These are phyloP conservation scores for Hydropotes inermis DNA, from an alignment of 2,113 vertebrate species.

Conservation along the genomic window DNA sequence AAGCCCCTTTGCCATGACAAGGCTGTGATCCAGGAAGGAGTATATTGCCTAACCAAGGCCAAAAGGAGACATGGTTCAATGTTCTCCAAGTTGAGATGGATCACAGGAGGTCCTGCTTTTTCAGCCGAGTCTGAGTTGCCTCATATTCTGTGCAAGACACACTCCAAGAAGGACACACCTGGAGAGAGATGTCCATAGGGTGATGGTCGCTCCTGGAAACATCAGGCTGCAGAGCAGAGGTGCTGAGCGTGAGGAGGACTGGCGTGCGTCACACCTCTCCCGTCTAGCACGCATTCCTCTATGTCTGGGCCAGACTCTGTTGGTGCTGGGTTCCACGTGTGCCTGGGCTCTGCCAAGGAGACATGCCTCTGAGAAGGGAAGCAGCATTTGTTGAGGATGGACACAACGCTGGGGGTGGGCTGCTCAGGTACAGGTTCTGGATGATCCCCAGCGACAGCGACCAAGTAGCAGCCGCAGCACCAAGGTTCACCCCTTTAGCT, in stretches of 20 bases:
- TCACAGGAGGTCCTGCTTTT: neutral
- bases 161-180: neutral
- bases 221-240: neutral
- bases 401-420: neutral
- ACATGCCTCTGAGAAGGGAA: neutral
- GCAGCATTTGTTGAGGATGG: neutral
- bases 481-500: neutral
- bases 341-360: neutral
- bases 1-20: neutral
- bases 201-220: neutral
- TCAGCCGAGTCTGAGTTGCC: neutral
- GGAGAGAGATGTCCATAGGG: neutral
- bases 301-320: neutral
- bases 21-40: neutral
- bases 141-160: neutral
- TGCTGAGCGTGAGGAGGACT: too few species aligned
- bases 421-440: neutral
- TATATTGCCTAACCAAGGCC: neutral
- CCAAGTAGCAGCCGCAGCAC: neutral
- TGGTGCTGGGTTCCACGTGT: accelerated
- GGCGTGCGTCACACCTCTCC: accelerated
- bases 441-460: neutral
- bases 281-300: neutral
- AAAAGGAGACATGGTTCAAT: neutral
- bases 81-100: neutral